Evolutionary conservation across 2,113 vertebrate species (phyloP).

Genomic region (Lampris incognitus): DNA sequence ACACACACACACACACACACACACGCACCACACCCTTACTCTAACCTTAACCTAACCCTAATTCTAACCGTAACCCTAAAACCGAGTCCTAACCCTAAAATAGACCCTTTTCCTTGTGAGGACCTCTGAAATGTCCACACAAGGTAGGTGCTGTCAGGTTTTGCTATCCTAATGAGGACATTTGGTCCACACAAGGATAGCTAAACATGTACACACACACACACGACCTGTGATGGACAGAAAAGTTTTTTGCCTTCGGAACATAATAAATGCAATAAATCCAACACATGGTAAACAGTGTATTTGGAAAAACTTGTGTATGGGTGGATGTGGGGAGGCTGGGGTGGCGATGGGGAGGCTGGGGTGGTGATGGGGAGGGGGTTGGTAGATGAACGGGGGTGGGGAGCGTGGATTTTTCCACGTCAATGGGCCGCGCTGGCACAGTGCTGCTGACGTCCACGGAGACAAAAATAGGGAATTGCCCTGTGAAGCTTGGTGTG

Average conservation of each 20-base stretch:
- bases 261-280: conserved; percentile 20
- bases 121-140: too few species aligned
- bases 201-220: too few species aligned
- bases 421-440: conserved; percentile 62
- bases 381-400: conserved; percentile 21
- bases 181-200: too few species aligned
- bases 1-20: too few species aligned
- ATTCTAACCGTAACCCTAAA: too few species aligned
- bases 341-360: neutral
- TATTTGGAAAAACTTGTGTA: conserved; percentile 44
- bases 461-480: conserved; percentile 69
- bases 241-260: neutral
- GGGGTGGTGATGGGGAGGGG: neutral
- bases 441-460: conserved; percentile 66
- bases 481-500: conserved; percentile 53
- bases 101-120: too few species aligned
- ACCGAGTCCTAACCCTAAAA: too few species aligned
- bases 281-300: conserved; percentile 18
- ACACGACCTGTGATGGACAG: neutral
- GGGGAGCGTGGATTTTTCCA: conserved; percentile 58
- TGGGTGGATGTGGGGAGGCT: conserved; percentile 5
- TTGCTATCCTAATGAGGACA: too few species aligned
- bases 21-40: too few species aligned
- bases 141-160: too few species aligned
- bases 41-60: too few species aligned